Evolutionary conservation across 2,888 invertebrate species (phyloP).

Genomic region (Mesopsocus fuscifrons): DNA sequence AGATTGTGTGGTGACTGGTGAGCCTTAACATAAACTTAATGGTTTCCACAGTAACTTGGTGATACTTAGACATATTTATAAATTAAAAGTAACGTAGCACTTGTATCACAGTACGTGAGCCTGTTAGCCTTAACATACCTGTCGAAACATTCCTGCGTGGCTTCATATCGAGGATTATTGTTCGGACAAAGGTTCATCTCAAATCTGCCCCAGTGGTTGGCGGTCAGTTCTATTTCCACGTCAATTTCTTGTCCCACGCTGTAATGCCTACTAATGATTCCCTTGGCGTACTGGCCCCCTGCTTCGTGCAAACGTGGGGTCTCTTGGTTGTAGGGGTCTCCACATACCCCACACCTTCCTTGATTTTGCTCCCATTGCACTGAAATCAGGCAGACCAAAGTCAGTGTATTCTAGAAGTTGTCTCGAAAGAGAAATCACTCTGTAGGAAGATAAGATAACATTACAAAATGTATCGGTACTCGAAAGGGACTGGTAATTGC

Average conservation of each 20-base stretch:
- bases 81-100: too few relatives aligned
- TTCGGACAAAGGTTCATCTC: slow-evolving; percentile 72
- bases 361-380: slow-evolving; percentile 74
- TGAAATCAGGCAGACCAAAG: slow-evolving; percentile 23
- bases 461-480: too few relatives aligned
- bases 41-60: too few relatives aligned
- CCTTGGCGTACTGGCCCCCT: slow-evolving; percentile 69
- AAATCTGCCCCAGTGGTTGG: slow-evolving; percentile 76
- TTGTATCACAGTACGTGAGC: too few relatives aligned
- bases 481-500: too few relatives aligned
- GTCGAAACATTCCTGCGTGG: slow-evolving; percentile 68
- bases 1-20: too few relatives aligned
- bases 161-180: slow-evolving; percentile 57
- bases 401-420: background rate
- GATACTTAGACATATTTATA: too few relatives aligned
- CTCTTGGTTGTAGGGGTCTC: slow-evolving; percentile 56
- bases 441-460: too few relatives aligned
- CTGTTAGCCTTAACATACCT: too few relatives aligned
- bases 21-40: too few relatives aligned
- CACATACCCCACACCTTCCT: slow-evolving; percentile 79
- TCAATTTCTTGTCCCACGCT: slow-evolving; percentile 72
- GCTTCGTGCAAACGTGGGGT: slow-evolving; percentile 74
- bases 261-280: slow-evolving; percentile 64
- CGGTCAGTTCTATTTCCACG: slow-evolving; percentile 70
- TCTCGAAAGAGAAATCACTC: background rate